phyloP scores from a whole-genome alignment of 53 echinoderm and acorn worm species.

The Crossaster papposus region DNA sequence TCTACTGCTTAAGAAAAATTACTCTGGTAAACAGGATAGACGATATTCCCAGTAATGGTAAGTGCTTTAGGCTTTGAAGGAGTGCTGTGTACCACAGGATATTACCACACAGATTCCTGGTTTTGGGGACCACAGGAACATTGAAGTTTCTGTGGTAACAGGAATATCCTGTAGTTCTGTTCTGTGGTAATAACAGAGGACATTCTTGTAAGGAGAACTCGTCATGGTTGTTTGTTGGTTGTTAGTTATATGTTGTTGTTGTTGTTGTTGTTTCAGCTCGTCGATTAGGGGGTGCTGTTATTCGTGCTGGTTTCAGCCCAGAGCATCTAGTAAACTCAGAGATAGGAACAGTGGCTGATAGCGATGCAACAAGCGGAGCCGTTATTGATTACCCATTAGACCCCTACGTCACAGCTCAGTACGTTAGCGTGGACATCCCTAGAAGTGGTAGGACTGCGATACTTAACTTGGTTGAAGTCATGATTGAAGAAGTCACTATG shows the following conservation, averaged over 20 bases:
- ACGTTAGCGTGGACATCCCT: constrained; percentile 6
- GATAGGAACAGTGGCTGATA: background rate
- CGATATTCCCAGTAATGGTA: no score
- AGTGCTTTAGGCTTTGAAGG: no score
- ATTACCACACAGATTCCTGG: no score
- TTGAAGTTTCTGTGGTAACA: no score
- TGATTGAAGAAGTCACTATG: background rate
- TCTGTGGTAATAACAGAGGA: no score
- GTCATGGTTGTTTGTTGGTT: background rate
- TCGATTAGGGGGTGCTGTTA: background rate
- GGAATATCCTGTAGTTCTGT: no score
- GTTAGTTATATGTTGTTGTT: background rate
- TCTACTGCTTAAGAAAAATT: no score
- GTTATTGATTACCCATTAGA: background rate
- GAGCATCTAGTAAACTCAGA: background rate
- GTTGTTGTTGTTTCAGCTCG: background rate
- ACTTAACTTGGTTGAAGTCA: background rate
- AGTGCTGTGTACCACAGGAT: no score
- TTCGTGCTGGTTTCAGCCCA: background rate
- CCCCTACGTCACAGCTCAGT: background rate
- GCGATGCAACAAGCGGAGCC: background rate
- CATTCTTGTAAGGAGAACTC: no score
- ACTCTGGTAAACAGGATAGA: no score
- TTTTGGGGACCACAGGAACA: no score
- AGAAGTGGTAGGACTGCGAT: background rate